These are phyloP conservation scores for Gallinago paraguaiae DNA, from an alignment of 2,113 vertebrate species.

Conservation along the genomic window DNA sequence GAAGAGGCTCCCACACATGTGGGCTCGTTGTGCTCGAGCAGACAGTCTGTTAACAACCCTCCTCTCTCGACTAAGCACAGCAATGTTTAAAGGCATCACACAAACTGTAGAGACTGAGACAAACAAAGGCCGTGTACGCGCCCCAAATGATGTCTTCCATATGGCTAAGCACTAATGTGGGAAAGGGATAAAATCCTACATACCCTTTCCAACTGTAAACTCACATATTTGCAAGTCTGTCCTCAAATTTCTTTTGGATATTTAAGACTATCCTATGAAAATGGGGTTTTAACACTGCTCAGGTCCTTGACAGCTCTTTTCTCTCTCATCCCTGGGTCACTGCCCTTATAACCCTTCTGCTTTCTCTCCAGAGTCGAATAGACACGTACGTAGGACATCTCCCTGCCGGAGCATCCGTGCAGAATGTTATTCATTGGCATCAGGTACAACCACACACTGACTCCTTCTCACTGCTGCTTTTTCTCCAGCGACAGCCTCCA, in stretches of 20 bases:
- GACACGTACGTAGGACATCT: not conserved
- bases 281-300: not conserved
- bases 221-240: not conserved
- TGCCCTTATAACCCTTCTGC: not conserved
- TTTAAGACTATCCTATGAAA: not conserved
- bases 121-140: not conserved
- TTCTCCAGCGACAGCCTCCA: not conserved
- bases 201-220: not conserved
- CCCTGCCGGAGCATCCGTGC: conserved; percentile 40
- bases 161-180: not conserved
- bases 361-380: conserved; percentile 42
- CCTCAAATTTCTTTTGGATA: not conserved
- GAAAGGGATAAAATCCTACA: not conserved
- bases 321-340: not conserved
- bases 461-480: not conserved
- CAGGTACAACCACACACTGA: not conserved
- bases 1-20: not conserved
- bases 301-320: not conserved
- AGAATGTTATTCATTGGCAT: conserved; percentile 29
- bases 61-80: not conserved
- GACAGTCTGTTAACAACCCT: not conserved
- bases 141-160: not conserved
- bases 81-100: not conserved
- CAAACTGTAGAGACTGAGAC: not conserved
- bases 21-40: not conserved